Evolutionary conservation across 2,888 invertebrate genomes (phyloP), one percentile per base, ranked within the genome.

Genomic region (Leptinotarsa haldemani): DNA sequence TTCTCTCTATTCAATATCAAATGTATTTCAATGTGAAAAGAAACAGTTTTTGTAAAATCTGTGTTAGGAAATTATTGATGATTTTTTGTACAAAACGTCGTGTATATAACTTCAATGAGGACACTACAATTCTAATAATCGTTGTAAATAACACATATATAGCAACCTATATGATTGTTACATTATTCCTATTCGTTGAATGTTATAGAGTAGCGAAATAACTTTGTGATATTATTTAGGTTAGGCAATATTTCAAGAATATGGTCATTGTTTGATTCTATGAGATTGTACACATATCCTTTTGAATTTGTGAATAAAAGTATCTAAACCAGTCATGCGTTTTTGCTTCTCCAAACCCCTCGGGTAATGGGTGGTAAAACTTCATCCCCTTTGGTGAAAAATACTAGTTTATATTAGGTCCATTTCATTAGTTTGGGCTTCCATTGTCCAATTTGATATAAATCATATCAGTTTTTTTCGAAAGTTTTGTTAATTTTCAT

Each of bases 201-300:
- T 77, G 76, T 77, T 74, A 69, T 75, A 75, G 74, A 72, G 70
- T 75, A 65, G 72, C 61, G 48, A 15, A 61, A 61, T 61, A 72
- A 72, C 69, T 75, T 75, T 75, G 74, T 75, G 74, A 75, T 75
- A 75, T 70, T 72, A 75, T 63, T 66, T 75, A 75, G 71, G 70
- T 13, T 75, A 72, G 69, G 20, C 30, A 66, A 65, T 66, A 71
- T 69, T 66, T 67, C 66, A 46, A 71, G 67, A 72, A 63, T 66
- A 75, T 64, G 67, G 64, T 66, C 65, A 75, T 69, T 72, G 71
- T 75, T 72, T 75, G 66, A 73, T 65, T 69, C 56, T 67, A 74
- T 64, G 66, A 64, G 66, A 70, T 67, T 67, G 63, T 72, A 69
- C 46, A 71, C 72, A 72, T 75, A 75, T 72, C 72, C 74, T 65